Evolutionary conservation across 2,888 invertebrate species (phyloP).

Genomic region (Hymenopus coronatus): DNA sequence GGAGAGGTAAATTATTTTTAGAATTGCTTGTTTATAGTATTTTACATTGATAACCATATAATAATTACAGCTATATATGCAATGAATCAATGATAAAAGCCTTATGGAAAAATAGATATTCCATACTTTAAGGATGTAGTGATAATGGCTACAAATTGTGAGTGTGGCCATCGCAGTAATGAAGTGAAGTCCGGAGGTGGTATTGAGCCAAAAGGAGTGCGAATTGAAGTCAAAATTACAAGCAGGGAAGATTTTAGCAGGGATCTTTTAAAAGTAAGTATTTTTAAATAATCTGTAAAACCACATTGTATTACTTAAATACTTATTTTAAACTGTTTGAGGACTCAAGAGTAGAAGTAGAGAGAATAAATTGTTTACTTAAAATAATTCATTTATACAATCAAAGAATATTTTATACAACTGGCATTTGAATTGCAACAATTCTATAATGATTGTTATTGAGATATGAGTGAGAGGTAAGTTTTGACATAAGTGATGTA

Average conservation of each 20-base stretch:
- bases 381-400: not conserved
- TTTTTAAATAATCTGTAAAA: conserved; percentile 49
- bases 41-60: too few relatives aligned
- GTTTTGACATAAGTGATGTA: too few relatives aligned
- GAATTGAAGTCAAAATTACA: conserved; percentile 70
- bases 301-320: conserved; percentile 38
- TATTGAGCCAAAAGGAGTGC: conserved; percentile 75
- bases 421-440: too few relatives aligned
- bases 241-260: conserved; percentile 76
- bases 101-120: conserved; percentile 36
- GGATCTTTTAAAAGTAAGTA: conserved; percentile 76
- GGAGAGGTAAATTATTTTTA: too few relatives aligned
- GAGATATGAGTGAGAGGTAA: too few relatives aligned
- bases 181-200: conserved; percentile 95
- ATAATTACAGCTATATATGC: too few relatives aligned
- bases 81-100: not conserved
- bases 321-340: not conserved
- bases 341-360: too few relatives aligned
- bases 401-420: too few relatives aligned
- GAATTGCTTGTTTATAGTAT: too few relatives aligned
- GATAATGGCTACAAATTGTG: conserved; percentile 95
- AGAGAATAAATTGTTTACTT: not conserved
- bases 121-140: conserved; percentile 97
- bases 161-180: conserved; percentile 91
- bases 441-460: too few relatives aligned